Percentiles rank a stretch among this genome's conserved stretches.
Conservation (phyloP, 1,140 invertebrate species). For the Drosophila ananassae region DNA sequence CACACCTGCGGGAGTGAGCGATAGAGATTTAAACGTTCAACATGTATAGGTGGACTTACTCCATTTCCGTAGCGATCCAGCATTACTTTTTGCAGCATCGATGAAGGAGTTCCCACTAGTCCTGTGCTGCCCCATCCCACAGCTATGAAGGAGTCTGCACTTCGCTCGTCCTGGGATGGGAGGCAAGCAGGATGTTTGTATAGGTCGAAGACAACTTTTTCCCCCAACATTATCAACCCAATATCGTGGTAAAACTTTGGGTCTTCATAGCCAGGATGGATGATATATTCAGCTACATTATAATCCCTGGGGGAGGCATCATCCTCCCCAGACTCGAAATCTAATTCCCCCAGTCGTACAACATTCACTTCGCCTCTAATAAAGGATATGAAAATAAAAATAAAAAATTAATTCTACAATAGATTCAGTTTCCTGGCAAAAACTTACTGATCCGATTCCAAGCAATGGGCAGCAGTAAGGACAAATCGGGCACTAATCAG, state of each 20-base stretch:
- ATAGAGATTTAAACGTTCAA: neutral
- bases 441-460: slow-evolving; percentile 64
- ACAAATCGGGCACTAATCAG: slow-evolving; percentile 81
- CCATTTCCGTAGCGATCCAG: slow-evolving; percentile 65
- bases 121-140: slow-evolving; percentile 68
- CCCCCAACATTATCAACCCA: slow-evolving; percentile 56
- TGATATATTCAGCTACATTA: slow-evolving; percentile 34
- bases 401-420: too few species aligned
- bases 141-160: slow-evolving; percentile 51
- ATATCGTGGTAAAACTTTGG: slow-evolving; percentile 73
- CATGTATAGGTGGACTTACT: slow-evolving; percentile 3
- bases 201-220: slow-evolving; percentile 56
- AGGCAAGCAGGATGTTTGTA: slow-evolving; percentile 79
- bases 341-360: slow-evolving; percentile 73
- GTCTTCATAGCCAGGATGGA: slow-evolving; percentile 60
- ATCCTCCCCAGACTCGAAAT: slow-evolving; percentile 54
- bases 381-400: neutral
- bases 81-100: slow-evolving; percentile 85
- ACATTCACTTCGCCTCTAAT: slow-evolving; percentile 62
- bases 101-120: slow-evolving; percentile 39
- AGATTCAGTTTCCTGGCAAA: neutral
- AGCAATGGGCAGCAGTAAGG: slow-evolving; percentile 84
- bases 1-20: slow-evolving; percentile 43
- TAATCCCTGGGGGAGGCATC: slow-evolving; percentile 71
- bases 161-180: slow-evolving; percentile 49